Percentiles rank a stretch among this genome's conserved stretches.
phyloP scores from a whole-genome alignment of 37 sponge, comb jelly and placozoan genomes.

The Aphrocallistes beatrix region DNA sequence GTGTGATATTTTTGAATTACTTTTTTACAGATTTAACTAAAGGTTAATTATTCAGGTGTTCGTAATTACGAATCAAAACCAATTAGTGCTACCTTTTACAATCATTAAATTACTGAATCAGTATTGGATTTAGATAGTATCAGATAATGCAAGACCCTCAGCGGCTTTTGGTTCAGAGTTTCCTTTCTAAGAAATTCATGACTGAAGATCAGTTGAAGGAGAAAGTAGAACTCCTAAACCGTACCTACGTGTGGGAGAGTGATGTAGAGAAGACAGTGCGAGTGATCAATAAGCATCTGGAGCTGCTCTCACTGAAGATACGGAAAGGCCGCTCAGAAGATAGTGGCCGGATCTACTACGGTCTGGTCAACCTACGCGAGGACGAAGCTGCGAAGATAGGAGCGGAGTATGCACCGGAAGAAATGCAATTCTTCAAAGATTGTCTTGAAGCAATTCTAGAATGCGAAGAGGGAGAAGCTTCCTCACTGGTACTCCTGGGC shows the following conservation, averaged over 20 bases:
- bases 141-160: neutral
- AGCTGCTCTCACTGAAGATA: constrained; percentile 25
- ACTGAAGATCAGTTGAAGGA: neutral
- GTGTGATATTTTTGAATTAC: too few relatives aligned
- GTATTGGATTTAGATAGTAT: too few relatives aligned
- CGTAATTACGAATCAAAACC: too few relatives aligned
- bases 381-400: constrained; percentile 42
- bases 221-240: neutral
- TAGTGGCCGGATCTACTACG: constrained; percentile 24
- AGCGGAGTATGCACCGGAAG: constrained; percentile 25
- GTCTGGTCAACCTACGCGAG: constrained; percentile 30
- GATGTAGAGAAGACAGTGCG: neutral
- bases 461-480: neutral
- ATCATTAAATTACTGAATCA: too few relatives aligned
- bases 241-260: neutral
- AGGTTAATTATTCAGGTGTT: too few relatives aligned
- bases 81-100: too few relatives aligned
- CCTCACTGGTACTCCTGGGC: neutral
- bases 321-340: constrained; percentile 30
- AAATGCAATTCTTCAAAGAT: constrained; percentile 36
- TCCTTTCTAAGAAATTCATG: constrained; percentile 3
- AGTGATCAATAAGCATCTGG: constrained; percentile 22
- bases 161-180: neutral
- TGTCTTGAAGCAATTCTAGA: neutral
- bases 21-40: too few relatives aligned